Conservation (phyloP, 1,140 invertebrate species). For the Batillaria attramentaria region DNA sequence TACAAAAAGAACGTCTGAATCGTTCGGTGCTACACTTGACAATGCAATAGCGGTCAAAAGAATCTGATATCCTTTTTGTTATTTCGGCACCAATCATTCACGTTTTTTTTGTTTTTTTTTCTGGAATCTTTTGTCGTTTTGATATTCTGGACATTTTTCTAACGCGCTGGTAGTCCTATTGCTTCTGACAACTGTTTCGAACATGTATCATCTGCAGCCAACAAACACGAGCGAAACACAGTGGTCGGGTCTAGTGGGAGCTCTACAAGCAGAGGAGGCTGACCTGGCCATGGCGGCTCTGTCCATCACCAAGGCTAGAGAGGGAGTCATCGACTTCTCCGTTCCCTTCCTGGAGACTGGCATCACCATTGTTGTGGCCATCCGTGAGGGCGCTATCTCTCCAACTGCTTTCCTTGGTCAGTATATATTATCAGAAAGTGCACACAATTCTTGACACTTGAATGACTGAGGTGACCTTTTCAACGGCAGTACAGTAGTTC, state of each 20-base stretch:
- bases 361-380: constrained; percentile 96
- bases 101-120: too few relatives aligned
- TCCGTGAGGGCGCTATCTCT: constrained; percentile 96
- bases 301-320: constrained; percentile 95
- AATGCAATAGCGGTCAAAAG: too few relatives aligned
- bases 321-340: constrained; percentile 93
- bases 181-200: background rate
- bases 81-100: too few relatives aligned
- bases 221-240: constrained; percentile 65
- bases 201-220: background rate
- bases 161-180: background rate
- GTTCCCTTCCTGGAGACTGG: constrained; percentile 98
- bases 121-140: too few relatives aligned
- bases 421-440: too few relatives aligned
- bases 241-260: constrained; percentile 97
- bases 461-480: too few relatives aligned
- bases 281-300: constrained; percentile 97
- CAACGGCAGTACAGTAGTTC: too few relatives aligned
- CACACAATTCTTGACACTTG: too few relatives aligned
- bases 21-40: too few relatives aligned
- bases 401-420: constrained; percentile 96
- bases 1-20: too few relatives aligned
- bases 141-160: background rate
- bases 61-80: too few relatives aligned
- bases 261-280: constrained; percentile 89